A percentile compares a stretch with the other conserved stretches of the same genome.
These are phyloP conservation scores for Copidosoma aretas DNA, from an alignment of 2,888 invertebrate genomes.

Conservation along the genomic window DNA sequence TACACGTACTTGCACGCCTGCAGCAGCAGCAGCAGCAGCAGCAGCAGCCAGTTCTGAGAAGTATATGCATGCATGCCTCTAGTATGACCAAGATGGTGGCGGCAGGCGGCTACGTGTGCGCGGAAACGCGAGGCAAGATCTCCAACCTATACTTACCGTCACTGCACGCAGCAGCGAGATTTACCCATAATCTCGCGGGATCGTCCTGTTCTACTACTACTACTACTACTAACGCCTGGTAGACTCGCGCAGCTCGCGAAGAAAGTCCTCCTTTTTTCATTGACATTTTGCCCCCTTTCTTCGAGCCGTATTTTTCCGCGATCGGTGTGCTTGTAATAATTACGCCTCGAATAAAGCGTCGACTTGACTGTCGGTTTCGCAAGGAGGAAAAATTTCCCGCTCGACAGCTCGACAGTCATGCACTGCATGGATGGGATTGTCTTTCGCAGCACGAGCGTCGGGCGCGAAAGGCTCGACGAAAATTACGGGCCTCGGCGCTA, in stretches of 20 bases:
- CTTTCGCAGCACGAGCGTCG: too few species aligned
- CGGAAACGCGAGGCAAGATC: constrained; percentile 44
- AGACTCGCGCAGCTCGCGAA: background rate
- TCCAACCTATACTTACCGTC: constrained; percentile 57
- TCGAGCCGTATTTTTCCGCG: background rate
- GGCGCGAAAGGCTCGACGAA: too few species aligned
- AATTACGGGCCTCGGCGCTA: too few species aligned
- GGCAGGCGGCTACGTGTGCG: background rate
- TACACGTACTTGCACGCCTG: background rate
- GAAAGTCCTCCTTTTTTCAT: background rate
- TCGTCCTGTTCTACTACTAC: background rate
- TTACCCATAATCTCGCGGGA: constrained; percentile 47
- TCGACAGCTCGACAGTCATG: too few species aligned
- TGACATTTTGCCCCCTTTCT: background rate
- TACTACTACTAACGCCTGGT: background rate
- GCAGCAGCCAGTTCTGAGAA: constrained; percentile 7
- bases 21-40: background rate
- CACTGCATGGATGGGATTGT: too few species aligned
- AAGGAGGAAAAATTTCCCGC: too few species aligned
- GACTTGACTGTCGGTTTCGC: too few species aligned
- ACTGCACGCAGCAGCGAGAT: constrained; percentile 46
- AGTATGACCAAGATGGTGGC: background rate
- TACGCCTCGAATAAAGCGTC: too few species aligned
- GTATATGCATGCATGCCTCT: constrained; percentile 1
- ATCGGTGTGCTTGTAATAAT: too few species aligned